Conservation (phyloP, 2,888 invertebrate genomes). For the Cataglyphis albicans region DNA sequence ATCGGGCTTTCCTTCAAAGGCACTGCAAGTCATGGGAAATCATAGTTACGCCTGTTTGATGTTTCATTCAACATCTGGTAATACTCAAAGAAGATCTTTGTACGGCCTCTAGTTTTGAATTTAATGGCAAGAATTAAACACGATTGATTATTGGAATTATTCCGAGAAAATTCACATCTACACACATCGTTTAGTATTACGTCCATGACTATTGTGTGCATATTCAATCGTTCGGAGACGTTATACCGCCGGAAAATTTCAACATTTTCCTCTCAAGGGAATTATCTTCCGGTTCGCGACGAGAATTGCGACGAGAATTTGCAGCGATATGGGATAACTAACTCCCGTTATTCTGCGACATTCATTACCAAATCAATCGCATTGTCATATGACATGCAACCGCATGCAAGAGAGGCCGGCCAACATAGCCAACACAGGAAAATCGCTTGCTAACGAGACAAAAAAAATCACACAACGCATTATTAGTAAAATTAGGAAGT, state of each 20-base stretch:
- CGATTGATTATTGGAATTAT: neutral
- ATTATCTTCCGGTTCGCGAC: constrained; percentile 14
- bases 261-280: constrained; percentile 1
- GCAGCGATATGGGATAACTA: constrained; percentile 17
- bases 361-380: constrained; percentile 30
- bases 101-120: neutral
- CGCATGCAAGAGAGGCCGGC: constrained; percentile 13
- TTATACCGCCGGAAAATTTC: constrained; percentile 9
- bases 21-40: constrained; percentile 5
- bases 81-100: neutral
- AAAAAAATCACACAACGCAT: constrained; percentile 35
- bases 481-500: constrained; percentile 52
- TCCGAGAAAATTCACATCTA: neutral
- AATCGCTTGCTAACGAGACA: constrained; percentile 35
- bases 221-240: neutral
- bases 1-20: neutral
- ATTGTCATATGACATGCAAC: constrained; percentile 34
- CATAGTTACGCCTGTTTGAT: constrained; percentile 6
- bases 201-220: neutral
- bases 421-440: neutral
- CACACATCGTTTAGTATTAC: neutral
- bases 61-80: neutral
- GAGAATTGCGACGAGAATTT: neutral
- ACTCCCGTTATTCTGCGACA: constrained; percentile 13
- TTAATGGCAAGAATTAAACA: neutral